These are phyloP conservation scores for Henricia sp. DNA, from an alignment of 53 echinoderm and acorn worm genomes.

Conservation along the genomic window DNA sequence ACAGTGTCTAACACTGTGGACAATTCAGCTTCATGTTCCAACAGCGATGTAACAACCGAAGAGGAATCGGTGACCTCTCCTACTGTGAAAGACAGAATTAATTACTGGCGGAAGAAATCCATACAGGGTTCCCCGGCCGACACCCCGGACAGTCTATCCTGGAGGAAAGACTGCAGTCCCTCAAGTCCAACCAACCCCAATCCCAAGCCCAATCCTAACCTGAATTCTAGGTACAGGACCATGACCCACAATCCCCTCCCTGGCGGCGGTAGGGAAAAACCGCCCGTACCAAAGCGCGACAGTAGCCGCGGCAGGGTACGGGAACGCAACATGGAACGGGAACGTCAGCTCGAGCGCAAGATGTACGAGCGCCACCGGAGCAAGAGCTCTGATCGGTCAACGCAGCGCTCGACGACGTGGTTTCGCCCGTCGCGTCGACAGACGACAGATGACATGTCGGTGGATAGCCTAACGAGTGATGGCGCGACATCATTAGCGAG, in stretches of 20 bases:
- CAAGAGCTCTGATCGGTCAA: slow-evolving; percentile 80
- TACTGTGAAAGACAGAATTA: slow-evolving; percentile 58
- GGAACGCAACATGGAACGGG: slow-evolving; percentile 89
- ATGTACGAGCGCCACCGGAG: slow-evolving; percentile 88
- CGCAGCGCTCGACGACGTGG: slow-evolving; percentile 59
- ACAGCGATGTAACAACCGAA: slow-evolving; percentile 10
- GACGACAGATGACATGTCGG: slow-evolving; percentile 67
- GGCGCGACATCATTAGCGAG: slow-evolving; percentile 40
- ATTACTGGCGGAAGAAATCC: slow-evolving; percentile 71
- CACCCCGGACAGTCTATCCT: slow-evolving; percentile 14
- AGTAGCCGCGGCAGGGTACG: slow-evolving; percentile 76
- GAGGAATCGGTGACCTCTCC: slow-evolving; percentile 41
- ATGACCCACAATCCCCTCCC: slow-evolving; percentile 24
- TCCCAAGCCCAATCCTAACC: slow-evolving; percentile 7
- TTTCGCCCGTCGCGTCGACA: slow-evolving; percentile 49
- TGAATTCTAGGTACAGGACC: slow-evolving; percentile 22
- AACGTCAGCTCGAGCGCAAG: slow-evolving; percentile 77
- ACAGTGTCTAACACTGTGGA: neutral
- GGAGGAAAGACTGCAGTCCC: slow-evolving; percentile 30
- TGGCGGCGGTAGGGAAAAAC: slow-evolving; percentile 57
- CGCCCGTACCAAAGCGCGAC: slow-evolving; percentile 64
- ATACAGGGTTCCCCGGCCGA: slow-evolving; percentile 17
- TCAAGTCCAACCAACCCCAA: neutral
- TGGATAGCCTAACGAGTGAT: slow-evolving; percentile 65
- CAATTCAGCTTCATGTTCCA: neutral